Percentiles rank a stretch among this genome's conserved stretches.
Conservation (phyloP, 2,888 invertebrate genomes). For the Auanema freiburgensis region DNA sequence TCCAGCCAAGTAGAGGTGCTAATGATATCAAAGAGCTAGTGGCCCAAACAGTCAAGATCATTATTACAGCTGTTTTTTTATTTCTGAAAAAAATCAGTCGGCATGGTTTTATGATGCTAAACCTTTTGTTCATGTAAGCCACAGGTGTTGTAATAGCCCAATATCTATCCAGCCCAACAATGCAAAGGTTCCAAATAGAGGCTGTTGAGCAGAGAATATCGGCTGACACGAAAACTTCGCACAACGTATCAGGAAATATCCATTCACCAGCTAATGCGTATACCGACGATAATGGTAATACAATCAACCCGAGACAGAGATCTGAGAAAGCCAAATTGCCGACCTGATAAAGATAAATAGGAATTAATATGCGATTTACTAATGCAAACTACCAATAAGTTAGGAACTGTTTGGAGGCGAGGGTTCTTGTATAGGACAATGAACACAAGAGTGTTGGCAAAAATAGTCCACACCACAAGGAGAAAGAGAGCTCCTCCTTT, state of each 20-base stretch:
- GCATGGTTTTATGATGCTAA: constrained; percentile 26
- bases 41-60: constrained; percentile 67
- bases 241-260: constrained; percentile 67
- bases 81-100: constrained; percentile 33
- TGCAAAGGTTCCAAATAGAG: constrained; percentile 68
- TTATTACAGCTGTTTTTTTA: constrained; percentile 64
- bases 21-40: constrained; percentile 67
- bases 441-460: constrained; percentile 63
- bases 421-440: constrained; percentile 64
- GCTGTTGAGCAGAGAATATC: constrained; percentile 68
- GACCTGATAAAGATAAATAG: constrained; percentile 53
- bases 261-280: constrained; percentile 66
- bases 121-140: constrained; percentile 65
- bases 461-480: constrained; percentile 62
- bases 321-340: constrained; percentile 68
- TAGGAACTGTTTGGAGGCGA: constrained; percentile 66
- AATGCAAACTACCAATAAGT: constrained; percentile 65
- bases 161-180: constrained; percentile 67
- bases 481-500: constrained; percentile 60
- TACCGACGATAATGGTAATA: constrained; percentile 68
- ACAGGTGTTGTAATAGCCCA: constrained; percentile 66
- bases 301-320: constrained; percentile 66
- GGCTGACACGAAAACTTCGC: constrained; percentile 67
- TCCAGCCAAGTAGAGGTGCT: constrained; percentile 68
- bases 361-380: not conserved